These are phyloP conservation scores for Pelecanus crispus DNA, from an alignment of 2,113 vertebrate species.

Conservation along the genomic window DNA sequence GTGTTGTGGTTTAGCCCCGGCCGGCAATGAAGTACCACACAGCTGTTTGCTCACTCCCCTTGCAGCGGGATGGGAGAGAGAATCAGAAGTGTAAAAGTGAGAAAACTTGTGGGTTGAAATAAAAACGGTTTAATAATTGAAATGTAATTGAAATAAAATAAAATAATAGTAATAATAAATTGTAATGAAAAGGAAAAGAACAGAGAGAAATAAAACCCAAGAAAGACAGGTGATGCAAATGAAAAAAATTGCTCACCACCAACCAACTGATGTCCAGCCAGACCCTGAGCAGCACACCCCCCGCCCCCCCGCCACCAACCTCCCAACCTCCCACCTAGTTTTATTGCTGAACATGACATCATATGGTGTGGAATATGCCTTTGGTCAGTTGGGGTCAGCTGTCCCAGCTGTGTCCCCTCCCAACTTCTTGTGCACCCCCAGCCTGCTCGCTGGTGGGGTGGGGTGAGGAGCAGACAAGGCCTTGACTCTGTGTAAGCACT, in stretches of 20 bases:
- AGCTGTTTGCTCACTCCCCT: rapidly evolving
- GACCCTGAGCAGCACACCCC: background rate
- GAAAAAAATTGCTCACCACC: background rate
- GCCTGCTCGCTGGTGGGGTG: background rate
- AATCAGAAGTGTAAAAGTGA: background rate
- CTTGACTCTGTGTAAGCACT: background rate
- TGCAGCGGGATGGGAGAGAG: background rate
- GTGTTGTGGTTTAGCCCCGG: background rate
- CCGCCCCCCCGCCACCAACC: too few relatives aligned
- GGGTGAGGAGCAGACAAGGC: background rate
- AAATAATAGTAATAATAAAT: background rate
- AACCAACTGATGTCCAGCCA: background rate
- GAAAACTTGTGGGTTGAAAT: background rate
- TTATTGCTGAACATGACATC: background rate
- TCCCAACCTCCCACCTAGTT: background rate
- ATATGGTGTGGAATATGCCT: background rate
- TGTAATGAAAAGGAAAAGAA: background rate
- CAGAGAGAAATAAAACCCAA: background rate
- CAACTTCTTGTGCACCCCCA: background rate
- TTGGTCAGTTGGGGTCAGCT: background rate
- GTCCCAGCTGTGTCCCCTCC: background rate
- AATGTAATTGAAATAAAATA: background rate
- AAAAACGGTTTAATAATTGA: background rate
- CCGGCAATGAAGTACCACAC: background rate
- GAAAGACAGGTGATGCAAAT: background rate